Conservation (phyloP, 2,113 vertebrate species). For the Callopanchax toddi region DNA sequence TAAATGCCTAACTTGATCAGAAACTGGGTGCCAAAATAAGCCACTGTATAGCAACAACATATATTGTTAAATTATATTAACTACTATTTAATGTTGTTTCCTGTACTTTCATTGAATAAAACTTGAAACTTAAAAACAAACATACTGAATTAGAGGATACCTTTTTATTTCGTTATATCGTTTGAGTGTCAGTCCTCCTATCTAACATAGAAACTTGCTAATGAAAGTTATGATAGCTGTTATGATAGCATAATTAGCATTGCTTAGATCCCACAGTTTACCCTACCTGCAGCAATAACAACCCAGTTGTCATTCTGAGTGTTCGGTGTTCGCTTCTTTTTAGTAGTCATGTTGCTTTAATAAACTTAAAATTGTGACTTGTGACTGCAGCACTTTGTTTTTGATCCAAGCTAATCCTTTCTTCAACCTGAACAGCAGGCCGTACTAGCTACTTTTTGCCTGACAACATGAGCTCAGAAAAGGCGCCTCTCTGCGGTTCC, state of each 20-base stretch:
- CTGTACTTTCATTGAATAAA: too few relatives aligned
- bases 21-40: neutral
- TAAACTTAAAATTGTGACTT: neutral
- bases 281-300: conserved; percentile 73
- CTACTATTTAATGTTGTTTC: too few relatives aligned
- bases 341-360: conserved; percentile 65
- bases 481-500: conserved; percentile 47
- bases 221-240: neutral
- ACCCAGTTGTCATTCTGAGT: conserved; percentile 74
- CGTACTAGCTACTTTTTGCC: neutral
- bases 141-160: too few relatives aligned
- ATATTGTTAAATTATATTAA: too few relatives aligned
- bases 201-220: neutral
- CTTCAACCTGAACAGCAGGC: too few relatives aligned
- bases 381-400: too few relatives aligned
- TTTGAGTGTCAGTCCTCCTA: too few relatives aligned
- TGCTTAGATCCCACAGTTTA: too few relatives aligned
- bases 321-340: conserved; percentile 74
- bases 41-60: neutral
- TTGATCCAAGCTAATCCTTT: too few relatives aligned
- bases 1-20: too few relatives aligned
- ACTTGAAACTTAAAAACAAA: too few relatives aligned
- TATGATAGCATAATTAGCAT: conserved; percentile 22
- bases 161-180: too few relatives aligned
- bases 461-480: conserved; percentile 58